Evolutionary conservation across 37 sponge, comb jelly and placozoan species (phyloP).

Genomic region (Beroe forskalii): DNA sequence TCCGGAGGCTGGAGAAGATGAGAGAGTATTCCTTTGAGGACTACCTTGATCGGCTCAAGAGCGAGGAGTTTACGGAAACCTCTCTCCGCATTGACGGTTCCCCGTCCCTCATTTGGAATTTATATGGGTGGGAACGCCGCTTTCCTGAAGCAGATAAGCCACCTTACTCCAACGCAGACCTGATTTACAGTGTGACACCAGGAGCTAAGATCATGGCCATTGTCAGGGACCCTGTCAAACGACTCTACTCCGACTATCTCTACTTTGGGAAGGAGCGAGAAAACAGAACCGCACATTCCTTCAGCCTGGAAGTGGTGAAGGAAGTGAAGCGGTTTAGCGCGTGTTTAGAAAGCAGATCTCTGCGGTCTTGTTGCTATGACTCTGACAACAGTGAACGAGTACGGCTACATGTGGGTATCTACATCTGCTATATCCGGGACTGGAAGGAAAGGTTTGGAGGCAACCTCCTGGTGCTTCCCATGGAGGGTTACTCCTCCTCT

Average conservation of each 20-base stretch:
- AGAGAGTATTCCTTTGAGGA: too few species aligned
- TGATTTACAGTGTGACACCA: neutral
- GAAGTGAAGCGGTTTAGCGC: neutral
- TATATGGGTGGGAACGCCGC: neutral
- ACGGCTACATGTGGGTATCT: neutral
- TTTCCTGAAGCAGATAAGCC: neutral
- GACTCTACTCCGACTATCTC: slow-evolving; percentile 13
- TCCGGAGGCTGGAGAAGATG: neutral
- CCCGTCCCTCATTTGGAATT: slow-evolving; percentile 1
- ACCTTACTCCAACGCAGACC: slow-evolving; percentile 28
- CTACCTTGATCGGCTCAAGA: too few species aligned
- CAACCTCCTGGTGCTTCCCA: neutral
- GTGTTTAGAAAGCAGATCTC: slow-evolving; percentile 4
- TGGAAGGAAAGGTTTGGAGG: neutral
- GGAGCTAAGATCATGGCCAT: slow-evolving; percentile 21
- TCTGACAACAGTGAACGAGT: neutral
- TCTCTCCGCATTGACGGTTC: neutral
- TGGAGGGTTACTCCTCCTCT: neutral
- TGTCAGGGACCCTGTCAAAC: neutral
- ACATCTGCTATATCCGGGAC: slow-evolving; percentile 10
- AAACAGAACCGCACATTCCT: neutral
- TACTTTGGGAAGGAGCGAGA: neutral
- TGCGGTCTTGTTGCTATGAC: neutral
- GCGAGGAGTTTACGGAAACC: too few species aligned
- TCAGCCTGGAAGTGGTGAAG: neutral